Evolutionary conservation across 2,888 invertebrate species (phyloP), one percentile per base, ranked within the genome.

Genomic region (Oxycera nigricornis): DNA sequence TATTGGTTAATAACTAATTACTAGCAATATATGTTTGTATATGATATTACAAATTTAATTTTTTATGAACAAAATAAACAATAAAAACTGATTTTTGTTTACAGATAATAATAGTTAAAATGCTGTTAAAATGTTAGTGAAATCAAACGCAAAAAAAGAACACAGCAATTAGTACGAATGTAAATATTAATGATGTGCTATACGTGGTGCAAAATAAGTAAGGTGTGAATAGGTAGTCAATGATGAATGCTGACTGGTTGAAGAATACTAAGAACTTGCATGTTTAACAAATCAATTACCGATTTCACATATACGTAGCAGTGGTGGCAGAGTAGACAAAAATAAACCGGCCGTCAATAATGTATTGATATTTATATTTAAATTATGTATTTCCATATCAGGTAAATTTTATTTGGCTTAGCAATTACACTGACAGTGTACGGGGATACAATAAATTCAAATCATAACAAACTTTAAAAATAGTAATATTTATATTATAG

Each of bases 221-320:
- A 74, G 74, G 74, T 76, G 17, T 9, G 17, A 46, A 22, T 55
- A 22, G 24, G 9, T 24, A 55, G 6, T n/a, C 20, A 20, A 24
- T 55, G 55, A 55, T 74, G 75, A 75, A 77, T 78, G 79, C 79
- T 79, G 79, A 79, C 79, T 79, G 79, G 79, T 77, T 78, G 78
- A 75, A 72, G 73, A 57, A 50, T n/a, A 50, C 31, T 74, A 52
- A 52, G 75, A 73, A 73, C 41, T 62, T 68, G 72, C 73, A 61
- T n/a, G n/a, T n/a, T 73, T 65, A 20, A 57, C 74, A 74, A 11
- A 73, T 68, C 74, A 75, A 75, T 79, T 79, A 79, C 79, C 79
- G 74, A 77, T 78, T 75, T 76, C 35, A 50, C 73, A 73, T 67
- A 72, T 75, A 72, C 74, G 73, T 39, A 65, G 65, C 41, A 65